Evolutionary conservation across 2,888 invertebrate species (phyloP).

Genomic region (Acanthopleura granulata): DNA sequence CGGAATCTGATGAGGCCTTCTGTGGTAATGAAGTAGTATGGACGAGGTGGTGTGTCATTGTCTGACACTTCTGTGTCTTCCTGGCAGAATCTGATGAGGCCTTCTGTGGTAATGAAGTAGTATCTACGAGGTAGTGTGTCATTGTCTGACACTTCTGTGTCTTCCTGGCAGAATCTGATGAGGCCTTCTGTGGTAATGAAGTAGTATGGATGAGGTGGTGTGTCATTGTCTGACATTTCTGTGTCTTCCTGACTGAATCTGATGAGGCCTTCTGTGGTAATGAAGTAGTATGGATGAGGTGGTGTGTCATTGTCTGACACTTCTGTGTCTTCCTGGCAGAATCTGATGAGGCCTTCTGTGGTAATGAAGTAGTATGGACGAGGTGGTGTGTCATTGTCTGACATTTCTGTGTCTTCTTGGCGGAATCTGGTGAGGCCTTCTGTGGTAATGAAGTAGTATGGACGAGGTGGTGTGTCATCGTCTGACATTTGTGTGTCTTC

Average conservation of each 20-base stretch:
- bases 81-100: constrained; percentile 88
- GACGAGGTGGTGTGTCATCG: no score
- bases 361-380: constrained; percentile 98
- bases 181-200: constrained; percentile 99
- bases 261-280: constrained; percentile 32
- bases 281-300: no score
- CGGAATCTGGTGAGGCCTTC: constrained; percentile 94
- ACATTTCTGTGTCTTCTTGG: constrained; percentile 30
- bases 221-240: no score
- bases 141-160: no score
- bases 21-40: constrained; percentile 93
- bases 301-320: no score
- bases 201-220: no score
- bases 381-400: no score
- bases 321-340: constrained; percentile 73
- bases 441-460: constrained; percentile 99
- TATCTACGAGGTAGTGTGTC: no score
- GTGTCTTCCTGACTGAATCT: no score
- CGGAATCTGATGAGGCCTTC: constrained; percentile 85
- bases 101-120: constrained; percentile 94
- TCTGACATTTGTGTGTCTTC: background rate
- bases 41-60: no score
- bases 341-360: constrained; percentile 96
- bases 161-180: constrained; percentile 76
- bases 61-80: background rate